These are phyloP conservation scores for Anaspis maculata DNA, from an alignment of 2,888 invertebrate species.

Conservation along the genomic window DNA sequence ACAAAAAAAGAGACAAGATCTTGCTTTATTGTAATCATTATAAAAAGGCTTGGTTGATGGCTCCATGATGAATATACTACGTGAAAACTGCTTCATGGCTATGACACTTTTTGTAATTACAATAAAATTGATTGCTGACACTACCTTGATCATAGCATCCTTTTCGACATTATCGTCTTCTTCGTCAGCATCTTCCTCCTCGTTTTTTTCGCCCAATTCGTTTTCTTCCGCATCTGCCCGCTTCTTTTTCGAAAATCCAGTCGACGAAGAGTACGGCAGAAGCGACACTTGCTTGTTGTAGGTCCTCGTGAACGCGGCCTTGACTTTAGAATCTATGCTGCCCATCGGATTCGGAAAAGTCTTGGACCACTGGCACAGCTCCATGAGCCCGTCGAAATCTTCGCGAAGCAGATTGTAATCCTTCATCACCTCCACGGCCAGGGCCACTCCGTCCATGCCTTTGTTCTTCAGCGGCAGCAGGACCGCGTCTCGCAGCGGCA, in stretches of 20 bases:
- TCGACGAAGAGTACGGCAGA: conserved; percentile 66
- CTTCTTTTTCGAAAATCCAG: conserved; percentile 51
- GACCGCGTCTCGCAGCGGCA: conserved; percentile 66
- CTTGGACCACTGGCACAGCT: conserved; percentile 70
- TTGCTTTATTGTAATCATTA: no score
- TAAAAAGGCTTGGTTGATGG: no score
- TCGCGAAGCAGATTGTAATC: conserved; percentile 82
- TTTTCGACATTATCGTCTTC: conserved; percentile 53
- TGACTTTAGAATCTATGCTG: conserved; percentile 69
- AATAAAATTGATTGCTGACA: no score
- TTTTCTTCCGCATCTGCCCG: conserved; percentile 41
- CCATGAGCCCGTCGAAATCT: conserved; percentile 83
- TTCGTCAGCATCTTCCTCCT: conserved; percentile 36
- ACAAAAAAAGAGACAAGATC: no score
- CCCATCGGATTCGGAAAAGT: conserved; percentile 49
- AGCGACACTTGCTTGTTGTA: conserved; percentile 80
- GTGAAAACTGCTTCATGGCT: no score
- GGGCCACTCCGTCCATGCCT: conserved; percentile 62
- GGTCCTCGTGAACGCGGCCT: conserved; percentile 85
- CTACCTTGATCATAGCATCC: conserved; percentile 75
- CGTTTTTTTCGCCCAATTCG: conserved; percentile 24
- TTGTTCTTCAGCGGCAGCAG: conserved; percentile 64
- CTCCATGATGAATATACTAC: no score
- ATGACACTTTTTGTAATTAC: no score
- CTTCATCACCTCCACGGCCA: conserved; percentile 66